Conservation (phyloP, 2,797 vertebrate genomes). For the Cuculus canorus region DNA sequence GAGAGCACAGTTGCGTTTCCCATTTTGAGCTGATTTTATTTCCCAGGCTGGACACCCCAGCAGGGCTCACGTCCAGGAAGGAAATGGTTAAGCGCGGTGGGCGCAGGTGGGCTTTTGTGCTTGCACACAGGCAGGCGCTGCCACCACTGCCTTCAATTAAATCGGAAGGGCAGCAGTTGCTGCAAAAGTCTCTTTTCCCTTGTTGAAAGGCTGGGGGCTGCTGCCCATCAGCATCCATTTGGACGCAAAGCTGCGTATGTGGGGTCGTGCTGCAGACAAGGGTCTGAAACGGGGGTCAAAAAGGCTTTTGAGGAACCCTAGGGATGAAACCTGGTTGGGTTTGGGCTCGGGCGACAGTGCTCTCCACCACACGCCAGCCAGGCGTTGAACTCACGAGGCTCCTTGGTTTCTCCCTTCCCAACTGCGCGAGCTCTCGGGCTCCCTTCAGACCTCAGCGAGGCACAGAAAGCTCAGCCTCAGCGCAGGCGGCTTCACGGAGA, state of each 20-base stretch:
- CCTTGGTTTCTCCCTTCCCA: not conserved
- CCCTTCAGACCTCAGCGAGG: not conserved
- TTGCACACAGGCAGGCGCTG: not conserved
- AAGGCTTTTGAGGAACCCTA: not conserved
- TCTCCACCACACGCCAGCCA: not conserved
- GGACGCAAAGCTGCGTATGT: not conserved
- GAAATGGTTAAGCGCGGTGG: not conserved
- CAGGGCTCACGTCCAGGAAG: not conserved
- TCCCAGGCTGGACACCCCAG: not conserved
- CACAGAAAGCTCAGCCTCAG: not conserved
- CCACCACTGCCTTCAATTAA: not conserved
- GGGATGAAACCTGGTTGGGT: not conserved
- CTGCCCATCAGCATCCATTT: not conserved
- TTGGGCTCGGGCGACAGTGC: not conserved
- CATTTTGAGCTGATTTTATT: not conserved
- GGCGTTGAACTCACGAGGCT: fast-evolving
- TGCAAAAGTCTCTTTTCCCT: not conserved
- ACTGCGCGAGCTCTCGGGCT: not conserved
- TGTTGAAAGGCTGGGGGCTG: not conserved
- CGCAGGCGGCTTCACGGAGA: not conserved
- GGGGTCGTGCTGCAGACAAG: not conserved
- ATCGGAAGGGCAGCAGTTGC: not conserved
- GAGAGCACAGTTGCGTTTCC: not conserved
- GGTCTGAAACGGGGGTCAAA: not conserved
- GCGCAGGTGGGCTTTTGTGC: not conserved